These are phyloP conservation scores for Chunga burmeisteri DNA, from an alignment of 2,113 vertebrate species.

Conservation along the genomic window DNA sequence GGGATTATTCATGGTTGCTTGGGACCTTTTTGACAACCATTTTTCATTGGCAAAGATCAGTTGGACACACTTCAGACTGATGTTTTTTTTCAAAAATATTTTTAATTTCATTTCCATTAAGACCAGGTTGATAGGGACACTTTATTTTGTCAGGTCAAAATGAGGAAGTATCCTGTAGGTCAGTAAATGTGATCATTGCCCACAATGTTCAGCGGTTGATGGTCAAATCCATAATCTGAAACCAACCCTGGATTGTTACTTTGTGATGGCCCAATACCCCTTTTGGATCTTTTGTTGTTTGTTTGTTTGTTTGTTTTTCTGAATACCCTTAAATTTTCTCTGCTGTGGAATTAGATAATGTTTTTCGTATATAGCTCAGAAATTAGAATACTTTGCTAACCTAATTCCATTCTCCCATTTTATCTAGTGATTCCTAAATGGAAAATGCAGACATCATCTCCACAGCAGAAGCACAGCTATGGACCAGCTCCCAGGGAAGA, in stretches of 20 bases:
- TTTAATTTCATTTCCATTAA: background rate
- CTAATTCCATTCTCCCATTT: background rate
- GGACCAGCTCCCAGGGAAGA: rapidly evolving
- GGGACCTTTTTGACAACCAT: background rate
- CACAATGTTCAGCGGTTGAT: background rate
- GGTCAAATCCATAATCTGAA: background rate
- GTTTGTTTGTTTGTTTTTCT: background rate
- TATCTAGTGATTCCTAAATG: background rate
- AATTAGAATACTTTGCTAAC: background rate
- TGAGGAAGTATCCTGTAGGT: background rate
- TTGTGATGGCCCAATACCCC: background rate
- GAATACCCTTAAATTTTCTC: background rate
- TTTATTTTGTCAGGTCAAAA: background rate
- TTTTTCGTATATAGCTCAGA: background rate
- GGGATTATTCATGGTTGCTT: background rate
- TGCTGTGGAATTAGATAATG: background rate
- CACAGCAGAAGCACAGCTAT: background rate
- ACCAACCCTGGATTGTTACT: background rate
- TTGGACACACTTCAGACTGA: background rate
- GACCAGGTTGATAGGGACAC: background rate
- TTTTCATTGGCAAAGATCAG: background rate
- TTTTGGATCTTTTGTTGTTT: background rate
- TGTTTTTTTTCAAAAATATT: background rate
- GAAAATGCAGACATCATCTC: background rate
- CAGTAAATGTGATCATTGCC: background rate